Conservation (phyloP, 1,140 invertebrate genomes). For the Dryas iulia region DNA sequence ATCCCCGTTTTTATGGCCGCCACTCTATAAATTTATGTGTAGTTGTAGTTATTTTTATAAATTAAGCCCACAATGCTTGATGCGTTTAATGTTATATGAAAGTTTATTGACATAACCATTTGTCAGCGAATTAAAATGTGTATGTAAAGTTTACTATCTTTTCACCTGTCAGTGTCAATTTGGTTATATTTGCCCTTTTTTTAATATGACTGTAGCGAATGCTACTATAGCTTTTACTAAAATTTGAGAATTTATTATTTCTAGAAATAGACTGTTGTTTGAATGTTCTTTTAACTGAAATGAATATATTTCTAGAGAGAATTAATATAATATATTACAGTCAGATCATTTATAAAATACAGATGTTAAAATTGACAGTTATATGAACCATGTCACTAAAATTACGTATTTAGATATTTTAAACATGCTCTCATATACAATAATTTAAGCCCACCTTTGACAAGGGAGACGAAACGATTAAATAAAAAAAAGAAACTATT, state of each 20-base stretch:
- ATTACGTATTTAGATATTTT: neutral
- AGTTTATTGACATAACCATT: constrained; percentile 17
- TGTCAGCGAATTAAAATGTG: constrained; percentile 10
- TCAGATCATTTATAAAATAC: too few relatives aligned
- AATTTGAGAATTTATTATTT: too few relatives aligned
- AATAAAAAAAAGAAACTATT: constrained; percentile 29
- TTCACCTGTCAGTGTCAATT: neutral
- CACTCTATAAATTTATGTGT: constrained; percentile 75
- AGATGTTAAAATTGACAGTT: too few relatives aligned
- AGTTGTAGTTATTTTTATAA: constrained; percentile 71
- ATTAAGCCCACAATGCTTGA: constrained; percentile 45
- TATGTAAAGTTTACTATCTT: neutral
- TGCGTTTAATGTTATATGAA: constrained; percentile 37
- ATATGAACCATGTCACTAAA: too few relatives aligned
- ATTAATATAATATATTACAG: too few relatives aligned
- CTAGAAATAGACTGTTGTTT: too few relatives aligned
- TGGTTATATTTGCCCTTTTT: neutral
- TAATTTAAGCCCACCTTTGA: neutral
- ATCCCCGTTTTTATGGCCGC: constrained; percentile 78
- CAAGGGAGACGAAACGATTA: constrained; percentile 22
- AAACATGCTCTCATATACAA: neutral
- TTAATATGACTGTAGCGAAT: too few relatives aligned
- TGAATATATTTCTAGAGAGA: too few relatives aligned
- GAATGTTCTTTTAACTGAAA: too few relatives aligned
- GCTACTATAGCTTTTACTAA: too few relatives aligned